phyloP scores from a whole-genome alignment of 2,888 invertebrate genomes.

The Corbicula japonica region DNA sequence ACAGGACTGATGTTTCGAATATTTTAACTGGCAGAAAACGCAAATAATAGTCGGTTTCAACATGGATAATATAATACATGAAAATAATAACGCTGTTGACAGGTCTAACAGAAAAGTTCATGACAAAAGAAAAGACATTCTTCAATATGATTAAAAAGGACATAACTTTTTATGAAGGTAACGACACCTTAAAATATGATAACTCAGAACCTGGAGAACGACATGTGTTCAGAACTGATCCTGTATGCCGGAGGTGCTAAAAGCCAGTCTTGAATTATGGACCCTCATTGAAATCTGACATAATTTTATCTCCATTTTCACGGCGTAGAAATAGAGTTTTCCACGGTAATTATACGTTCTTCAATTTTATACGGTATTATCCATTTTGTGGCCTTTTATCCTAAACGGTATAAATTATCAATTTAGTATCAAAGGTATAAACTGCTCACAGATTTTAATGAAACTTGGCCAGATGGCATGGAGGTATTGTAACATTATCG shows the following conservation, averaged over 20 bases:
- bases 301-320: slow-evolving; percentile 66
- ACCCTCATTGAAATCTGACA: slow-evolving; percentile 60
- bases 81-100: too few species aligned
- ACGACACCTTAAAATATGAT: too few species aligned
- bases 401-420: slow-evolving; percentile 64
- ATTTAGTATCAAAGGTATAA: slow-evolving; percentile 61
- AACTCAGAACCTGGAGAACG: neutral
- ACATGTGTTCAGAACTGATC: slow-evolving; percentile 7
- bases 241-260: slow-evolving; percentile 51
- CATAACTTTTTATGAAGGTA: too few species aligned
- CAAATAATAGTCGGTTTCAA: too few species aligned
- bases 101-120: too few species aligned
- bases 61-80: too few species aligned
- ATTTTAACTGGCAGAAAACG: too few species aligned
- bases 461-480: slow-evolving; percentile 58
- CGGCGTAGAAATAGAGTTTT: slow-evolving; percentile 42
- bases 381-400: slow-evolving; percentile 49
- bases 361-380: slow-evolving; percentile 47
- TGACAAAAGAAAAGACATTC: too few species aligned
- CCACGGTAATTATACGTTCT: slow-evolving; percentile 59
- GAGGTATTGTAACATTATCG: slow-evolving; percentile 55
- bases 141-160: too few species aligned
- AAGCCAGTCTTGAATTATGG: slow-evolving; percentile 50
- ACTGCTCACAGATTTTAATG: slow-evolving; percentile 57
- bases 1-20: too few species aligned